phyloP scores from a whole-genome alignment of 2,888 invertebrate species.

The Eupelmus urozonus region DNA sequence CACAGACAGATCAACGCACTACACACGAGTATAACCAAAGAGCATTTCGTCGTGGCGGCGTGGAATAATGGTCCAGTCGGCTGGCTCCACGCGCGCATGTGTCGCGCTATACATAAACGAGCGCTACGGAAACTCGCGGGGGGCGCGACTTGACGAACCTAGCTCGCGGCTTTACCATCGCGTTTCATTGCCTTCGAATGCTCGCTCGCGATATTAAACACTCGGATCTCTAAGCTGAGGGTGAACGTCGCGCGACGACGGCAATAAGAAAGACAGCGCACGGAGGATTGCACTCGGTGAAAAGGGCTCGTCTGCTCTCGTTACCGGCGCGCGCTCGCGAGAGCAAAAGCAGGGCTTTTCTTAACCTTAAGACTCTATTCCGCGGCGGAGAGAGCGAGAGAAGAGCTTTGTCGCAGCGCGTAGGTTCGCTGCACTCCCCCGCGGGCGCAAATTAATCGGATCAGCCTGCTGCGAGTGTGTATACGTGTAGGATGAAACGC shows the following conservation, averaged over 20 bases:
- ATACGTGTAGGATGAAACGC: not conserved
- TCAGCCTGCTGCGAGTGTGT: constrained; percentile 36
- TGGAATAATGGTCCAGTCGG: not conserved
- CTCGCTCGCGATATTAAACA: constrained; percentile 20
- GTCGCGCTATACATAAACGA: no score
- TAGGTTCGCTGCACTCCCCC: no score
- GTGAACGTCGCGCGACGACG: constrained; percentile 50
- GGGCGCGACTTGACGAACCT: no score
- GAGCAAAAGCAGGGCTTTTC: constrained; percentile 23
- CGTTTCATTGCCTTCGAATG: constrained; percentile 17
- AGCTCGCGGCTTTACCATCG: constrained; percentile 2
- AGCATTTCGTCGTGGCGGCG: not conserved
- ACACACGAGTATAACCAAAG: not conserved
- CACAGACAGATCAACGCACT: not conserved
- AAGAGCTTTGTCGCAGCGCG: no score
- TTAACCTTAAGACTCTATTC: constrained; percentile 58
- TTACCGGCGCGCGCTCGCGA: constrained; percentile 61
- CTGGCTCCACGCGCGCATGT: no score
- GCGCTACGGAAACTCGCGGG: no score
- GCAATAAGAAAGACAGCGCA: constrained; percentile 69
- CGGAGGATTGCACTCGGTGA: constrained; percentile 73
- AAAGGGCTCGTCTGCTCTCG: constrained; percentile 71
- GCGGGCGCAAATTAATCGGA: constrained; percentile 67
- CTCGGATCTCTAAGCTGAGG: constrained; percentile 2
- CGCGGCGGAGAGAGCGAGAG: constrained; percentile 24